Evolutionary conservation across 1,140 invertebrate species (phyloP).

Genomic region (Parapsyche elsis): DNA sequence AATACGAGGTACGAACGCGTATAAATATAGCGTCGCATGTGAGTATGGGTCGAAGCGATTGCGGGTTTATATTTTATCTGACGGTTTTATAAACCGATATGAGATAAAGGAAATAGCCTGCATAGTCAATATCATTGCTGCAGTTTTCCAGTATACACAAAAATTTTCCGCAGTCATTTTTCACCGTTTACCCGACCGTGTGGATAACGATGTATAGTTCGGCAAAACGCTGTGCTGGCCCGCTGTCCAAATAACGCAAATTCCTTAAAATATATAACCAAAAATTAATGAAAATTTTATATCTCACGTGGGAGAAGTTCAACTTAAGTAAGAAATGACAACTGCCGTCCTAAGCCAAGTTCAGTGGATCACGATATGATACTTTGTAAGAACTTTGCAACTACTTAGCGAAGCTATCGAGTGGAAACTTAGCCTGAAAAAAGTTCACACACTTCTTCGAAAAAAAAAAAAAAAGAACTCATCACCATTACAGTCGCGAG

Average conservation of each 20-base stretch:
- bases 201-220: conserved; percentile 19
- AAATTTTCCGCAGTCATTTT: conserved; percentile 44
- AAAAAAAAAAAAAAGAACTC: background rate
- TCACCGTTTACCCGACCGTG: conserved; percentile 29
- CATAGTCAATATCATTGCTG: conserved; percentile 36
- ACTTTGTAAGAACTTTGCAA: conserved; percentile 12
- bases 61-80: conserved; percentile 8
- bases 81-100: conserved; percentile 1
- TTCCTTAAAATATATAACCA: background rate
- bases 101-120: conserved; percentile 20
- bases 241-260: background rate
- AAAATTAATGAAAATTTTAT: background rate
- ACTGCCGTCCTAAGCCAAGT: background rate
- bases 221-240: background rate
- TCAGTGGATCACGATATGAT: conserved; percentile 2
- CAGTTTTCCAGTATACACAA: conserved; percentile 35
- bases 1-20: background rate
- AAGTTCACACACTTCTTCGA: background rate
- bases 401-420: conserved; percentile 6
- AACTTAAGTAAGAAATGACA: background rate
- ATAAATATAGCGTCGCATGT: background rate
- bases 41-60: background rate
- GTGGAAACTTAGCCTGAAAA: background rate
- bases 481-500: background rate
- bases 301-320: background rate